Base-by-base conservation (phyloP, 1,140 invertebrate genomes). In the Tetramorium alpestre region DNA sequence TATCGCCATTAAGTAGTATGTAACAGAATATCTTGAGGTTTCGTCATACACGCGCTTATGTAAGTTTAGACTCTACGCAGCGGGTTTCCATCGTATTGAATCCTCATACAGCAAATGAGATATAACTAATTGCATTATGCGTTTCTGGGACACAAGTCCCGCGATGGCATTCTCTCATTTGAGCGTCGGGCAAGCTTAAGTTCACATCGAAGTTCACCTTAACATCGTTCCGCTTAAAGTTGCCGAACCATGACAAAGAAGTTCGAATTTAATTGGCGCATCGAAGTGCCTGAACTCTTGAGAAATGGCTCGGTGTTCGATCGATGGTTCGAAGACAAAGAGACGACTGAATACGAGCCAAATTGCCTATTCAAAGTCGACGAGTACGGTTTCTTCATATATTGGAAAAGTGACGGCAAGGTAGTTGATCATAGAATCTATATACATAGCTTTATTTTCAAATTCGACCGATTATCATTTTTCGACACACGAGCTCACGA, bases 301-400 rank as follows among this genome's bases (percentile, higher is more conserved):
- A 96, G 98, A 64, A 97, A 97, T 89, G 99, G 98, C 10, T 96
- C 96, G 38, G 95, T 97, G 2, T 99, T 99, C 94, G 99, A 99
- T 95, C 96, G 99, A 90, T 99, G 99, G 98, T 98, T 98, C 87
- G 99, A 99, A 96, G 98, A 99, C 92, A 98, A 98, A 94, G 98
- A 99, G 95, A 98, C 97, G 89, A 97, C 97, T 0, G 97, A 98
- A 84, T 96, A 98, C 51, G 99, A 99, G 94, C 96, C 97, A 69
- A 97, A 97, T 93, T 99, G 98, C 92, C 94, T 97, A 22, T 99
- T 99, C 92, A 98, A 98, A 96, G 99, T 99, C 13, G 99, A 99
- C 94, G 98, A 99, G 93, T 99, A 98, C 96, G 99, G 99, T 41
- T 99, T 99, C 96, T 99, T 99, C 95, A 98, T 99, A 85, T 99